Evolutionary conservation across 1,140 invertebrate genomes (phyloP).

Genomic region (Cydia amplana): DNA sequence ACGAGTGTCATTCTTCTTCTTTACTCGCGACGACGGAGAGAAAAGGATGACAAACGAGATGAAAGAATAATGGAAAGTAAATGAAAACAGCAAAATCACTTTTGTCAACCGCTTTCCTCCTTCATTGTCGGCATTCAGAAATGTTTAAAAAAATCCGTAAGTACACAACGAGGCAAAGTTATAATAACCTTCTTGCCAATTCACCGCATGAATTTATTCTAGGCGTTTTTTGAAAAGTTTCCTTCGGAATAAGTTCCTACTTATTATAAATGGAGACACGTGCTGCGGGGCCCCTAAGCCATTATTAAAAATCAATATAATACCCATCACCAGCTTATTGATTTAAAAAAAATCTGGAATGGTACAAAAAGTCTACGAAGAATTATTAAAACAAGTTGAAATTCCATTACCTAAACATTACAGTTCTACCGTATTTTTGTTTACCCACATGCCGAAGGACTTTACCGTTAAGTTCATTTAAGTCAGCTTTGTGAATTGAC

Average conservation of each 20-base stretch:
- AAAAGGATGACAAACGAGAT: conserved; percentile 75
- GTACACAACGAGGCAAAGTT: conserved; percentile 40
- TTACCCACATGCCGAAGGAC: background rate
- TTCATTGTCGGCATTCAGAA: conserved; percentile 46
- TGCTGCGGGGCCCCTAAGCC: background rate
- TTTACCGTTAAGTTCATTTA: background rate
- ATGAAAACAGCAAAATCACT: conserved; percentile 73
- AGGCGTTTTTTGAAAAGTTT: conserved; percentile 37
- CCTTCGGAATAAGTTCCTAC: conserved; percentile 9
- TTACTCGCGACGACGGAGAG: conserved; percentile 56
- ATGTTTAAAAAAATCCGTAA: conserved; percentile 43
- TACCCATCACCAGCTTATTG: background rate
- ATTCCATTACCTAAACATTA: no score
- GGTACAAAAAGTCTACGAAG: background rate
- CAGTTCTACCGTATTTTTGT: background rate
- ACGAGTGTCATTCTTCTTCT: conserved; percentile 69
- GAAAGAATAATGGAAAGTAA: conserved; percentile 76
- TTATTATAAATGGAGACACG: conserved; percentile 27
- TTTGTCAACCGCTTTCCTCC: conserved; percentile 63
- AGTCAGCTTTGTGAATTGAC: no score
- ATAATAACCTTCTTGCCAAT: conserved; percentile 36
- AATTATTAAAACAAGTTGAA: no score
- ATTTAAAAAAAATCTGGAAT: background rate
- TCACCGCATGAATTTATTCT: conserved; percentile 42
- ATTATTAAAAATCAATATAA: background rate